Percentiles rank a stretch among this genome's conserved stretches.
These are phyloP conservation scores for Monoplex corrugatus DNA, from an alignment of 2,888 invertebrate species.

Conservation along the genomic window DNA sequence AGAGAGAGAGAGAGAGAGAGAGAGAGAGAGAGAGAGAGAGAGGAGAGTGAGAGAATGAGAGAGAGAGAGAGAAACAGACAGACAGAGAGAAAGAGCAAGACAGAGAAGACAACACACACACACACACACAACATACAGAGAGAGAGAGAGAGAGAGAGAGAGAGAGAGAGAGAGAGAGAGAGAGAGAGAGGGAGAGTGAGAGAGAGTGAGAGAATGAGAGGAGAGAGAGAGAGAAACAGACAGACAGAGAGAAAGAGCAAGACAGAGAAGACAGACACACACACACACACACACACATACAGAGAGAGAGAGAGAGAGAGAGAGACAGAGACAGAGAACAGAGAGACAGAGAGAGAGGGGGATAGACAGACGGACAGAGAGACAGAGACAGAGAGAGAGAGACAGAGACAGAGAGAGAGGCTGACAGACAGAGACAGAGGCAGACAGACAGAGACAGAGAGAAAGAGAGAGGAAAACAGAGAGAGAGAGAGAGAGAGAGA, in stretches of 20 bases:
- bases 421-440: background rate
- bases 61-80: too few relatives aligned
- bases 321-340: background rate
- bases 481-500: background rate
- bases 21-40: too few relatives aligned
- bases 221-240: background rate
- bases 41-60: too few relatives aligned
- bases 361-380: background rate
- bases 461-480: background rate
- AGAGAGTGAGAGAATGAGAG: too few relatives aligned
- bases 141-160: too few relatives aligned
- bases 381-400: slow-evolving; percentile 13
- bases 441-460: background rate
- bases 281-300: background rate
- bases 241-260: slow-evolving; percentile 2
- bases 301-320: background rate
- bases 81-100: too few relatives aligned
- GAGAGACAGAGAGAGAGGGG: background rate
- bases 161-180: too few relatives aligned
- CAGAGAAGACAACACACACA: too few relatives aligned
- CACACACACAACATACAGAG: too few relatives aligned
- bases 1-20: too few relatives aligned
- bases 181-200: too few relatives aligned
- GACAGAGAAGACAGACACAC: background rate
- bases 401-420: background rate